Conservation (phyloP, 2,797 vertebrate genomes). For the Diglossa cyanea region DNA sequence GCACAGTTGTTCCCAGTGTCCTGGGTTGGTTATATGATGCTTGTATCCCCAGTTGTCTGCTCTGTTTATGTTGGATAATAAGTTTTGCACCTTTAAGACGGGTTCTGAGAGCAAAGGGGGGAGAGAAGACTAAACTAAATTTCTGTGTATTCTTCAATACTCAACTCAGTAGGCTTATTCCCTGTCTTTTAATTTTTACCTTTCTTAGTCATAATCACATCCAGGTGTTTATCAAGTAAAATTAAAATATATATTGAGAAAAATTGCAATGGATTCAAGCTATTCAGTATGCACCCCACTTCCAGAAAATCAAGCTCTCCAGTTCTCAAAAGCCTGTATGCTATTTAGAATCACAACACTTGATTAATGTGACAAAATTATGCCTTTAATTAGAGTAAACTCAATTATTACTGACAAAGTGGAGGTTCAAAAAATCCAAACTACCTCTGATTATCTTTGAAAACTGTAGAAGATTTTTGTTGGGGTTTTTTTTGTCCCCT, state of each 20-base stretch:
- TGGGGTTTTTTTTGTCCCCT: neutral
- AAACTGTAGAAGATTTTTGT: neutral
- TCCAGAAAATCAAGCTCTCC: conserved; percentile 34
- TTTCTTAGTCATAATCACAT: neutral
- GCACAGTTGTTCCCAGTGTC: neutral
- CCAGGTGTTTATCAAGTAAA: conserved; percentile 1
- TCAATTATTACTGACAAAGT: conserved; percentile 15
- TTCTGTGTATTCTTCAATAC: neutral
- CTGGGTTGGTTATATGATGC: neutral
- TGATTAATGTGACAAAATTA: conserved; percentile 52
- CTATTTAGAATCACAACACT: conserved; percentile 15
- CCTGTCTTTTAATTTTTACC: neutral
- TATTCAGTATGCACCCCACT: conserved; percentile 42
- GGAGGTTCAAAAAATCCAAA: neutral
- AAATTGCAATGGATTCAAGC: neutral
- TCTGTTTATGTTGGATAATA: neutral
- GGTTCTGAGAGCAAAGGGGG: neutral
- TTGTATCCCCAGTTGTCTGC: neutral
- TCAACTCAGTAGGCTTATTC: neutral
- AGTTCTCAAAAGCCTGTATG: conserved; percentile 5
- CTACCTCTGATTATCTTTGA: neutral
- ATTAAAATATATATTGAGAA: neutral
- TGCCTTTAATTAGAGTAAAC: conserved; percentile 40
- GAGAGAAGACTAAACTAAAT: neutral
- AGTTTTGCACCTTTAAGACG: neutral